These are phyloP conservation scores for Mechanitis messenoides DNA, from an alignment of 2,888 invertebrate species.

Conservation along the genomic window DNA sequence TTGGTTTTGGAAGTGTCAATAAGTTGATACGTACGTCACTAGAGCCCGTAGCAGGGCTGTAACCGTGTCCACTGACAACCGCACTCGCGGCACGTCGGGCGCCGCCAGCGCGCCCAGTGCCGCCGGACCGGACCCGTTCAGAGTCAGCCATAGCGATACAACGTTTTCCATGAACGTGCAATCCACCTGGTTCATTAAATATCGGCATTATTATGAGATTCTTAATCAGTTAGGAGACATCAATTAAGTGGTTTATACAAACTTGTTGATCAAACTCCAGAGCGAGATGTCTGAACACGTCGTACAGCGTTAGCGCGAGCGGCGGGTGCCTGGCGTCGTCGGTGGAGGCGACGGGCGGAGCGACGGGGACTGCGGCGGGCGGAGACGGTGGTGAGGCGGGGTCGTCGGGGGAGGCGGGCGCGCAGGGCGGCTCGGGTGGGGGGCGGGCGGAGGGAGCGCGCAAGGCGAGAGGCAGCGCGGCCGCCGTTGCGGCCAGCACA, in stretches of 20 bases:
- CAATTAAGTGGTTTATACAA: neutral
- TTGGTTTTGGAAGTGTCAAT: neutral
- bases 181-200: constrained; percentile 70
- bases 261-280: constrained; percentile 68
- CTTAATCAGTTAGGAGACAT: neutral
- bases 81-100: constrained; percentile 68
- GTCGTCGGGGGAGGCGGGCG: constrained; percentile 41
- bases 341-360: constrained; percentile 21
- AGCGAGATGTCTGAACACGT: constrained; percentile 72
- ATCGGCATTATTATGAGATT: neutral
- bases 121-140: constrained; percentile 80
- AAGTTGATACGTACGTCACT: constrained; percentile 44
- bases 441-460: constrained; percentile 37
- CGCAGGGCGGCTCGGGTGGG: constrained; percentile 69
- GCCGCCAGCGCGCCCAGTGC: constrained; percentile 53
- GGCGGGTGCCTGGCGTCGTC: constrained; percentile 44
- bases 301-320: constrained; percentile 60
- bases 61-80: constrained; percentile 66
- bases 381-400: constrained; percentile 38
- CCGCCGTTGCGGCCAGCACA: constrained; percentile 58
- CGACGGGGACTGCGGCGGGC: constrained; percentile 37
- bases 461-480: constrained; percentile 46
- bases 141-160: constrained; percentile 89
- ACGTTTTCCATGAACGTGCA: constrained; percentile 89
- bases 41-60: constrained; percentile 56